These are phyloP conservation scores for Valencia hispanica DNA, from an alignment of 2,797 vertebrate genomes.

Conservation along the genomic window DNA sequence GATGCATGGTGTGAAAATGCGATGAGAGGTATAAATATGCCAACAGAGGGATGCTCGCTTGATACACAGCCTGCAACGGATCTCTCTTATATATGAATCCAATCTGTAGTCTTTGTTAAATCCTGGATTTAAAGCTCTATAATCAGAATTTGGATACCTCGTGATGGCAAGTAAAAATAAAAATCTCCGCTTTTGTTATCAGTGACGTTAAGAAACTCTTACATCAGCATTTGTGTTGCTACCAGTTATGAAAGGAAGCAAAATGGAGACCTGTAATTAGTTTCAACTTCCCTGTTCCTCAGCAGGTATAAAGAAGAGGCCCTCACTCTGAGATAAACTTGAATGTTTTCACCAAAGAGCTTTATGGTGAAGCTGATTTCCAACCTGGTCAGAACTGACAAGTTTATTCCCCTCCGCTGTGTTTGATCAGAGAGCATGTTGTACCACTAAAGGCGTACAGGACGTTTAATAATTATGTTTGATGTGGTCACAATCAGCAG, in stretches of 20 bases:
- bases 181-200: constrained; percentile 7
- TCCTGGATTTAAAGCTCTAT: constrained; percentile 3
- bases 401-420: constrained; percentile 13
- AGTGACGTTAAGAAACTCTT: constrained; percentile 9
- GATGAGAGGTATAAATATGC: not conserved
- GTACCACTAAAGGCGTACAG: constrained; percentile 15
- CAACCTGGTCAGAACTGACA: constrained; percentile 7
- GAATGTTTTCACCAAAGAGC: not conserved
- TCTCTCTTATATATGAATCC: constrained; percentile 9
- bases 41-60: not conserved
- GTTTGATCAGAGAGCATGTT: constrained; percentile 16
- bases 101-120: not conserved
- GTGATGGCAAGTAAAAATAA: not conserved
- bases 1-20: not conserved
- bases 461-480: constrained; percentile 11
- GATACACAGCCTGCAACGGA: not conserved
- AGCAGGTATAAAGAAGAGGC: constrained; percentile 29
- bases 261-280: constrained; percentile 29
- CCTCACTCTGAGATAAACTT: constrained; percentile 17
- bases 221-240: constrained; percentile 14
- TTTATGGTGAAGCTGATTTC: constrained; percentile 12
- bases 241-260: constrained; percentile 6
- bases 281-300: constrained; percentile 37
- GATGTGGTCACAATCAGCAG: not conserved
- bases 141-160: not conserved